Evolutionary conservation across 2,888 invertebrate genomes (phyloP).

Genomic region (Hetaerina titia): DNA sequence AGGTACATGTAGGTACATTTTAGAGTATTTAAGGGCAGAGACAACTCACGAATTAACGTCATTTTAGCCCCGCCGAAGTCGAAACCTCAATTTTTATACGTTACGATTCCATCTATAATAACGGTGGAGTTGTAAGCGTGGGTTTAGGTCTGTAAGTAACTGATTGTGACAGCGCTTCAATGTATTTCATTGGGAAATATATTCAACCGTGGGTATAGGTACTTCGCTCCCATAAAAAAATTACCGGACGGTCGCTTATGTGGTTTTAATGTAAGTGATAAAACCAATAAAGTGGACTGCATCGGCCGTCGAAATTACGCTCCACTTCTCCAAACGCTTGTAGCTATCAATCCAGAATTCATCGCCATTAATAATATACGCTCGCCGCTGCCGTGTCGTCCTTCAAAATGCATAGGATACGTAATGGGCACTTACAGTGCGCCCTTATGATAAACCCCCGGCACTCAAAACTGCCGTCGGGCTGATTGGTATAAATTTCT

Average conservation of each 20-base stretch:
- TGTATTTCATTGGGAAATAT: not conserved
- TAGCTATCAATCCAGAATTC: conserved; percentile 19
- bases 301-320: conserved; percentile 17
- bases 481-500: conserved; percentile 35
- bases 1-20: too few relatives aligned
- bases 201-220: not conserved
- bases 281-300: not conserved
- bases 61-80: too few relatives aligned
- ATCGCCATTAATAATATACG: conserved; percentile 32
- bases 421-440: conserved; percentile 55
- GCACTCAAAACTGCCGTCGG: conserved; percentile 12
- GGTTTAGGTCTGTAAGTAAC: not conserved
- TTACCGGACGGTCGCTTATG: not conserved
- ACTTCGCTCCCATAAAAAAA: not conserved
- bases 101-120: too few relatives aligned
- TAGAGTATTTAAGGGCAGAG: too few relatives aligned
- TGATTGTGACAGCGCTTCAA: not conserved
- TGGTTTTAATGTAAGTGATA: conserved; percentile 4
- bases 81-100: too few relatives aligned
- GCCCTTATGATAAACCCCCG: not conserved
- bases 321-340: not conserved
- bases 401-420: conserved; percentile 69
- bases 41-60: too few relatives aligned
- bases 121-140: not conserved
- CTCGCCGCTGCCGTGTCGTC: conserved; percentile 64